Base-by-base conservation (phyloP, 2,113 vertebrate genomes). In the Coryphaenoides rupestris region DNA sequence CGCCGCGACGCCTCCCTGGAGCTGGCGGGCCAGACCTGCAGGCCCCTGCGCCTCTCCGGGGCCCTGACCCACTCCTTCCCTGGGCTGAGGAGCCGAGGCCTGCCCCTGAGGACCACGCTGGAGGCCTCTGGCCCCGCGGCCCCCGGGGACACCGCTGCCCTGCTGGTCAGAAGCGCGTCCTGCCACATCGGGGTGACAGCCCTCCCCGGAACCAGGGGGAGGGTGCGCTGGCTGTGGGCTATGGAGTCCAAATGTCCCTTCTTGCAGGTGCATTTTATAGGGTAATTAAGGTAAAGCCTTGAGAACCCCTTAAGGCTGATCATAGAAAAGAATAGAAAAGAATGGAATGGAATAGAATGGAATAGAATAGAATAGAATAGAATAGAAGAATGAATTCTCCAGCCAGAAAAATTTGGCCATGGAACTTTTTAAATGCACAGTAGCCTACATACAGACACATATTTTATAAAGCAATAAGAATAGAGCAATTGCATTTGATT, bases 131-230 rank as follows among this genome's bases (percentile, higher is more conserved):
- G 76, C 54, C 77, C 78, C 1, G 46, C 64, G n/a, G 83, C 66
- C 22, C 62, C 77, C 0, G 66, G 58, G 19, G 56, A 82, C 21
- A 68, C 78, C 2, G 83, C 84, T 1, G 26, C 63, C 21, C 45
- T 94, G 52, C 49, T 85, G 55, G 70, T 94, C 66, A 89, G 81
- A 70, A 72, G 79, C 45, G 93, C 89, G 22, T 75, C 64, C 0
- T 94, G 92, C 82, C 83, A 4, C 9, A 58, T 94, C 22, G 81
- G 70, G 66, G 89, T 88, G 19, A 78, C 61, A 17, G 85, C 80
- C 52, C 76, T 85, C 50, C 19, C 68, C 47, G 58, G 1, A 7
- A 0, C 55, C 53, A 74, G 61, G 55, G 80, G 80, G 58, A 81
- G 60, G 63, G 63, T 73, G 47, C 76, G 67, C 13, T 90, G 90